phyloP scores from a whole-genome alignment of 2,797 vertebrate species.

The Amblyraja radiata region DNA sequence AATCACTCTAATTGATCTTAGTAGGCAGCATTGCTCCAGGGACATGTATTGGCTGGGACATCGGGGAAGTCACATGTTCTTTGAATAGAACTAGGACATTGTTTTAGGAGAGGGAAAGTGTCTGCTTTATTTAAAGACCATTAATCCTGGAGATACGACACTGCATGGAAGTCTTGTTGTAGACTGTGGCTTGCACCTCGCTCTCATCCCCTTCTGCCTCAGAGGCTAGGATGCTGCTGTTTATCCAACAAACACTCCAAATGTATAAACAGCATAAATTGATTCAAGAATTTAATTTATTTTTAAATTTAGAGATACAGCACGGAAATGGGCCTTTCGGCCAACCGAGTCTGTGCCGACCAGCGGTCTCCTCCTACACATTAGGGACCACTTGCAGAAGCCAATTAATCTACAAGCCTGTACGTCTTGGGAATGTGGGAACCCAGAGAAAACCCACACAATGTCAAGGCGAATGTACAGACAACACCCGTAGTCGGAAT shows the following conservation, averaged over 20 bases:
- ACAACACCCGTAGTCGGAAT: too few relatives aligned
- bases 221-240: background rate
- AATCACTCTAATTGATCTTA: background rate
- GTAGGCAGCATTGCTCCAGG: background rate
- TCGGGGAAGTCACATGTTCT: background rate
- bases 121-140: background rate
- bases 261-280: background rate
- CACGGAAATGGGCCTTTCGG: too few relatives aligned
- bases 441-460: too few relatives aligned
- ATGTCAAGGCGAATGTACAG: too few relatives aligned
- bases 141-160: background rate
- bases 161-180: background rate
- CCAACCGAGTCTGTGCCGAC: too few relatives aligned
- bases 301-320: too few relatives aligned
- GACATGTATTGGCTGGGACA: background rate
- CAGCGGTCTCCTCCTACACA: too few relatives aligned
- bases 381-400: too few relatives aligned
- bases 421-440: too few relatives aligned
- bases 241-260: background rate
- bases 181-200: background rate
- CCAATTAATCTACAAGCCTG: too few relatives aligned
- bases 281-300: background rate
- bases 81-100: background rate
- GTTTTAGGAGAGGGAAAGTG: background rate
- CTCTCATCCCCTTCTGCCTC: background rate